A percentile compares a stretch with the other conserved stretches of the same genome.
Evolutionary conservation across 1,140 invertebrate genomes (phyloP).

Genomic region (Ceratina japonica): DNA sequence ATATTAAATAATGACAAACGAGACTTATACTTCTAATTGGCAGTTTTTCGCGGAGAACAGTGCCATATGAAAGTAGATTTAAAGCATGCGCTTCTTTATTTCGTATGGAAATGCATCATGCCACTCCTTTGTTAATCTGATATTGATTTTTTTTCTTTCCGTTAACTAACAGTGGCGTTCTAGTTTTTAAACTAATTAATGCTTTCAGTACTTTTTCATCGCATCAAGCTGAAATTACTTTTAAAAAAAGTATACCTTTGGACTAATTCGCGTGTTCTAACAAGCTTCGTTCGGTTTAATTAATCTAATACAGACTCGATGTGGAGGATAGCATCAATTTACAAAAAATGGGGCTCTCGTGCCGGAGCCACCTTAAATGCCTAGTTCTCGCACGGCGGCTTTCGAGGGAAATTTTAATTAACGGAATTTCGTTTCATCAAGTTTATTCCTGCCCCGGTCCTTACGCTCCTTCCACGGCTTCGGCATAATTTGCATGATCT

Average conservation of each 20-base stretch:
- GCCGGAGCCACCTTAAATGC: neutral
- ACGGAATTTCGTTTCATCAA: slow-evolving; percentile 46
- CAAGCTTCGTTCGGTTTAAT: slow-evolving; percentile 1
- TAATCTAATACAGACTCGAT: neutral
- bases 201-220: no score
- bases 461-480: neutral
- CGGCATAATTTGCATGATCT: slow-evolving; percentile 49
- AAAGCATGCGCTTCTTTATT: neutral
- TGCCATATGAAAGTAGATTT: neutral
- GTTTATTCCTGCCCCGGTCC: slow-evolving; percentile 20
- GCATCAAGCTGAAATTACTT: no score
- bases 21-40: no score
- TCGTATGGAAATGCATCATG: neutral
- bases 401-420: slow-evolving; percentile 47
- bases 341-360: neutral
- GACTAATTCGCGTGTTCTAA: no score
- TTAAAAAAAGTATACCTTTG: no score
- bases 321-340: neutral
- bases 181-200: no score
- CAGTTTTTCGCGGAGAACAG: neutral
- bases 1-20: neutral
- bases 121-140: neutral
- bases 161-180: neutral
- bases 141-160: neutral
- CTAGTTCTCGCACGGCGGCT: neutral